Base-by-base conservation (phyloP, 2,113 vertebrate species). In the Siphamia tubifer region DNA sequence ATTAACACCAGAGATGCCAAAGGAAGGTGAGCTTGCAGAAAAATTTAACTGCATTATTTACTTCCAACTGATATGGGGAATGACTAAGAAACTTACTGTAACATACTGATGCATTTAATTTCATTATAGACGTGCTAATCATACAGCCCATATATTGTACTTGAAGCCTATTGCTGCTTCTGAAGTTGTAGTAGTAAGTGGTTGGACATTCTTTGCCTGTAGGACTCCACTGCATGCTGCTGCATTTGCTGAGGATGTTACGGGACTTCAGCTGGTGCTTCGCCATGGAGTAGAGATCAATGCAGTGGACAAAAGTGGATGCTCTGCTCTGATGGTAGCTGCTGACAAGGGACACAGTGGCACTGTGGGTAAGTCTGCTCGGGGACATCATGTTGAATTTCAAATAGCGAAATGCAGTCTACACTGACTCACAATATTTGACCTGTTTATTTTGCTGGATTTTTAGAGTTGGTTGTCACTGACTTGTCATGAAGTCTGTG, bases 161-260 rank as follows among this genome's bases (percentile, higher is more conserved):
- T 30, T 30, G 13, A 40, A 34, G 20, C 27, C 3, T n/a, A 24
- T 25, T 13, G 20, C 5, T 8, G 15, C 1, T 8, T 20, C 27
- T 35, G 13, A 16, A 20, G 12, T 17, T 23, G 3, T 7, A 24
- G 1, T 27, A 4, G 8, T 31, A 21, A 38, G 21, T 32, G 25
- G 8, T 11, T 36, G 35, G 44, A 2, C 19, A 10, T 34, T 56
- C 13, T 63, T 21, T 52, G 23, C 40, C 55, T 11, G 4, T 63
- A 99, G 97, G 93, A 96, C 95, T 55, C 97, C 97, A 28, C 94
- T 99, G 91, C 97, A 98, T 77, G 97, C 97, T 83, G 96, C 96
- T 87, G 96, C 97, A 70, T 96, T 96, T 61, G 94, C 95, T 44
- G 97, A 97, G 90, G 95, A 96, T 40, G 88, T 96, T 31, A 93